Conservation (phyloP, 1,140 invertebrate genomes). For the Hypothenemus hampei region DNA sequence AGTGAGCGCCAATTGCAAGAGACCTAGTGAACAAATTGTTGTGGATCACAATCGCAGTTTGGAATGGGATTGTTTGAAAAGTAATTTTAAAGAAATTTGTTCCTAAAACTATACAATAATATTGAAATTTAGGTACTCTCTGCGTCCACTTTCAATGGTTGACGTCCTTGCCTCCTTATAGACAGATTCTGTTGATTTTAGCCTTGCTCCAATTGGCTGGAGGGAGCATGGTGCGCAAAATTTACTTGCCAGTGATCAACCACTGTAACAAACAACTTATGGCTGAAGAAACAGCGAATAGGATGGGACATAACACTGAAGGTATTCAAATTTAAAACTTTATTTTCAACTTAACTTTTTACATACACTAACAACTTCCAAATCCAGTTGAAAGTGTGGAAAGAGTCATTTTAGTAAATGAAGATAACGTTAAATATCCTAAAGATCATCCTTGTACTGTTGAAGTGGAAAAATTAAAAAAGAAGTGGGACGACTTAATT, state of each 20-base stretch:
- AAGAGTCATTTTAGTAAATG: too few relatives aligned
- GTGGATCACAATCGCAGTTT: slow-evolving; percentile 14
- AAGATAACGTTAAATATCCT: slow-evolving; percentile 26
- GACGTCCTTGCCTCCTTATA: not conserved
- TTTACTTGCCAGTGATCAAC: slow-evolving; percentile 10
- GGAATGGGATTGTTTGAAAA: slow-evolving; percentile 5
- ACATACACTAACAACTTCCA: too few relatives aligned
- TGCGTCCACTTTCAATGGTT: not conserved
- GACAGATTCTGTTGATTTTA: not conserved
- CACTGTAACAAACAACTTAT: slow-evolving; percentile 12
- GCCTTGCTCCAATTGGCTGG: slow-evolving; percentile 2
- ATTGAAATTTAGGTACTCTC: not conserved
- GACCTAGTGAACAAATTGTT: not conserved
- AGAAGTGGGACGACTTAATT: slow-evolving; percentile 29
- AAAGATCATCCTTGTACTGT: slow-evolving; percentile 24
- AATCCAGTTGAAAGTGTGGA: too few relatives aligned
- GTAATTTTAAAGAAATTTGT: not conserved
- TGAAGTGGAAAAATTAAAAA: slow-evolving; percentile 27
- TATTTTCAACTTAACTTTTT: too few relatives aligned
- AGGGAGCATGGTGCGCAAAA: slow-evolving; percentile 2
- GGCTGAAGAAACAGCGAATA: too few relatives aligned
- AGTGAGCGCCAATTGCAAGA: slow-evolving; percentile 1
- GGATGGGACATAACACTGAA: too few relatives aligned
- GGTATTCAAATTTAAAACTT: too few relatives aligned
- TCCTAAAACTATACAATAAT: not conserved